A percentile compares a stretch with the other conserved stretches of the same genome.
phyloP scores from a whole-genome alignment of 2,113 vertebrate species.

The Neolamprologus sp. region DNA sequence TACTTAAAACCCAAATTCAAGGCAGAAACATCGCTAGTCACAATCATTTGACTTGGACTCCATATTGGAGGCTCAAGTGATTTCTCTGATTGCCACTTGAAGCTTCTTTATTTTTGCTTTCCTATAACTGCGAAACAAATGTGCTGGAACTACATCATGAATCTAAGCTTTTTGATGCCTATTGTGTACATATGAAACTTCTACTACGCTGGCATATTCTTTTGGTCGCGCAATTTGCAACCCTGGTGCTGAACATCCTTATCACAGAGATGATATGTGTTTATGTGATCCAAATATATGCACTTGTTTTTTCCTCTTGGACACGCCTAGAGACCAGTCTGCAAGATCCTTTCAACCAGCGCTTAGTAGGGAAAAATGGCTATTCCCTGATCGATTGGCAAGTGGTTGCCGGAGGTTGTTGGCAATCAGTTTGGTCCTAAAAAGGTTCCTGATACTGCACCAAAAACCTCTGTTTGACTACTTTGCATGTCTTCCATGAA shows the following conservation, averaged over 20 bases:
- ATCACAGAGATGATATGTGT: neutral
- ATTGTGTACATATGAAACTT: neutral
- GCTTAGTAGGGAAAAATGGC: neutral
- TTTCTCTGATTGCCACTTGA: accelerated
- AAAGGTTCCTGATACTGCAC: neutral
- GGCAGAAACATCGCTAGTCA: neutral
- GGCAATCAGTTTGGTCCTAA: neutral
- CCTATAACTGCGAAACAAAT: neutral
- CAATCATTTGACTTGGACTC: neutral
- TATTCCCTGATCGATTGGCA: neutral
- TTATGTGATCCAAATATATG: neutral
- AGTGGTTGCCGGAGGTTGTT: neutral
- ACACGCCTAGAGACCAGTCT: accelerated
- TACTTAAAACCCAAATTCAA: neutral
- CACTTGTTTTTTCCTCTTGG: neutral
- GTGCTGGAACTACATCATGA: neutral
- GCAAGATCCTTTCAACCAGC: neutral
- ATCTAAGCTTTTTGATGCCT: neutral
- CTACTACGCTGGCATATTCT: neutral
- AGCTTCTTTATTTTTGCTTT: neutral
- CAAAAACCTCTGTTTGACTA: neutral
- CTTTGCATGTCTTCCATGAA: neutral
- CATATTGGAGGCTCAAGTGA: neutral
- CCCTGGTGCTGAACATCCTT: neutral
- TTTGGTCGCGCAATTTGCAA: neutral